A percentile compares a stretch with the other conserved stretches of the same genome.
These are phyloP conservation scores for Gymnocheta viridis DNA, from an alignment of 2,888 invertebrate species.

Conservation along the genomic window DNA sequence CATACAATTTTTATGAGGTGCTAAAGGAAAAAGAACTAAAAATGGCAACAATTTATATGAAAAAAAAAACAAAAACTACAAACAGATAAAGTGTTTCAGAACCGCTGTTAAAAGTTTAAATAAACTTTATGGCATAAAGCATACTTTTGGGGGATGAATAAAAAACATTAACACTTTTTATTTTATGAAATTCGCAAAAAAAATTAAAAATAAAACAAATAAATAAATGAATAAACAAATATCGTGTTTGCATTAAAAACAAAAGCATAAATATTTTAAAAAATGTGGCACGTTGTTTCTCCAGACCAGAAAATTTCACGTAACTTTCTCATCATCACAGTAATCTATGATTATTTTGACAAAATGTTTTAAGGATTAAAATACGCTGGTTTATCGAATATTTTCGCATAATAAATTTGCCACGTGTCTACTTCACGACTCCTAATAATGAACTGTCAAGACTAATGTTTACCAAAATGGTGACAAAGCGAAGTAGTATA, in stretches of 20 bases:
- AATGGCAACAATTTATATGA: neutral
- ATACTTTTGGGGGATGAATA: conserved; percentile 33
- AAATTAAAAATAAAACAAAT: too few relatives aligned
- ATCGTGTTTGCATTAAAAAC: neutral
- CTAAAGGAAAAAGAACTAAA: conserved; percentile 16
- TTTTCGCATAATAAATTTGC: too few relatives aligned
- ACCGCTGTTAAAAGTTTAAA: conserved; percentile 53
- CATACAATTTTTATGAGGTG: conserved; percentile 51
- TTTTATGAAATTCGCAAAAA: neutral
- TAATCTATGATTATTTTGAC: too few relatives aligned
- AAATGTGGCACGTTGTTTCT: too few relatives aligned
- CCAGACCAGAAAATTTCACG: too few relatives aligned
- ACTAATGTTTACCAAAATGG: too few relatives aligned
- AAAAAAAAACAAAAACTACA: neutral
- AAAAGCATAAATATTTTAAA: neutral
- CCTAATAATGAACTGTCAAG: too few relatives aligned
- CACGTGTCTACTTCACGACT: too few relatives aligned
- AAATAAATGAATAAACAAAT: neutral
- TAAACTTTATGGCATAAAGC: conserved; percentile 44
- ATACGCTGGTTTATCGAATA: too few relatives aligned
- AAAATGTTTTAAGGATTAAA: too few relatives aligned
- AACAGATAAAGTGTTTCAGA: conserved; percentile 51
- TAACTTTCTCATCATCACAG: too few relatives aligned
- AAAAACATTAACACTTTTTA: neutral
- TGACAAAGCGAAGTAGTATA: too few relatives aligned